Conservation (phyloP, 2,113 vertebrate genomes). For the Anhinga rufa region DNA sequence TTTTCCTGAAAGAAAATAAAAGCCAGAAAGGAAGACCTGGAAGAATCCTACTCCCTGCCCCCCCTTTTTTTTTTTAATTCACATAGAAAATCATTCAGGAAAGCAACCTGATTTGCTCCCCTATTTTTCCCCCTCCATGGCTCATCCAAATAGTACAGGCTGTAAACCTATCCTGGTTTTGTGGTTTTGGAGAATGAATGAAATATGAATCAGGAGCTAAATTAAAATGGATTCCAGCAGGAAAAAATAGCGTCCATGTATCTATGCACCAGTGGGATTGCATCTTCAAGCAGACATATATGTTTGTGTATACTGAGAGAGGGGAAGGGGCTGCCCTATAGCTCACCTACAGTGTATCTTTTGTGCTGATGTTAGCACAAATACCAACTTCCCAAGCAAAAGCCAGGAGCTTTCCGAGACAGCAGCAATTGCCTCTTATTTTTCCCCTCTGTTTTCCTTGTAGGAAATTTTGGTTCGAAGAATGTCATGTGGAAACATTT, state of each 20-base stretch:
- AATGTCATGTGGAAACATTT: constrained; percentile 73
- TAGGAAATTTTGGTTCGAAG: constrained; percentile 65
- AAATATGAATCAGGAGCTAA: constrained; percentile 92
- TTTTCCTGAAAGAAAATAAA: not conserved
- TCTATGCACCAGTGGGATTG: constrained; percentile 74
- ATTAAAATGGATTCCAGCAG: constrained; percentile 85
- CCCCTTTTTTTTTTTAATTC: not conserved
- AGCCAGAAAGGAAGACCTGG: not conserved
- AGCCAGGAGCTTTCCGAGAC: not conserved
- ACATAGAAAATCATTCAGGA: not conserved
- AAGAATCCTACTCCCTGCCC: not conserved
- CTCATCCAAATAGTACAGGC: constrained; percentile 60
- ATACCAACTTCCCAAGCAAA: constrained; percentile 41
- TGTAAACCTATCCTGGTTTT: constrained; percentile 83
- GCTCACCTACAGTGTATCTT: constrained; percentile 46
- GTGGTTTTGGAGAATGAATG: constrained; percentile 84
- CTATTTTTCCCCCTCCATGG: not conserved
- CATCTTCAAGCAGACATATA: constrained; percentile 63
- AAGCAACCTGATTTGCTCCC: not conserved
- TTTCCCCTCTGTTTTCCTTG: constrained; percentile 36
- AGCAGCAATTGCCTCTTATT: not conserved
- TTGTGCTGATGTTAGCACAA: constrained; percentile 41
- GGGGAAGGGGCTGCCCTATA: not conserved
- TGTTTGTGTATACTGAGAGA: fast-evolving
- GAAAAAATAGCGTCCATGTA: constrained; percentile 83